These are phyloP conservation scores for Hypsibius dujardini DNA, from an alignment of 1,140 invertebrate species.

Conservation along the genomic window DNA sequence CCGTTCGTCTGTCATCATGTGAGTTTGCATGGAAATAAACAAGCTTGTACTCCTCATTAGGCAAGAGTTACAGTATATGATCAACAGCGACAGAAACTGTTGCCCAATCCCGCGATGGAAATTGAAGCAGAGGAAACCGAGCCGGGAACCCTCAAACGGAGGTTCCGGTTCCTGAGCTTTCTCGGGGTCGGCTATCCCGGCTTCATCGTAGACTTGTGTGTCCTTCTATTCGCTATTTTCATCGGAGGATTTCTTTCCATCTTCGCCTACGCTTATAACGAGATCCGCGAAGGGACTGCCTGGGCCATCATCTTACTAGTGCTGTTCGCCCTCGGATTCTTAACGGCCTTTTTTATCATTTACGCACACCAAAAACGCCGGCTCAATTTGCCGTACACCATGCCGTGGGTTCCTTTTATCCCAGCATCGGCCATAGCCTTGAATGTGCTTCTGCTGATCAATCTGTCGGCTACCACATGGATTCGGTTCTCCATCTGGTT, in stretches of 20 bases:
- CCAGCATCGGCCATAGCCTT: conserved; percentile 21
- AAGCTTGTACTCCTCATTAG: too few relatives aligned
- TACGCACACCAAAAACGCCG: neutral
- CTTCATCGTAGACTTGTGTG: neutral
- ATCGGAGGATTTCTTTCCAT: neutral
- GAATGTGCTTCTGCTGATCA: conserved; percentile 23
- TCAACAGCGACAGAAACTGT: neutral
- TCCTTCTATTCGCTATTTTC: neutral
- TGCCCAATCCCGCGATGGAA: conserved; percentile 2
- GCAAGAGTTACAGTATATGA: neutral
- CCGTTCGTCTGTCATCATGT: too few relatives aligned
- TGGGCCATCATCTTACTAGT: neutral
- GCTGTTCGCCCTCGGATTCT: neutral
- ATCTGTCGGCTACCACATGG: conserved; percentile 22
- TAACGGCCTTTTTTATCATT: neutral
- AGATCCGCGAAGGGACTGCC: neutral
- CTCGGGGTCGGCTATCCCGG: neutral
- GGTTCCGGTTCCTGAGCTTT: neutral
- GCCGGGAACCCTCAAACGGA: too few relatives aligned
- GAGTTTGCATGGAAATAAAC: too few relatives aligned
- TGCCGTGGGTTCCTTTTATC: conserved; percentile 24
- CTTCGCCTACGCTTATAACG: neutral
- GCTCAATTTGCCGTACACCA: conserved; percentile 21
- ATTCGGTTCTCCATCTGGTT: conserved; percentile 23
- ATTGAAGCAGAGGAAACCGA: too few relatives aligned